phyloP scores from a whole-genome alignment of 2,888 invertebrate genomes.

The Amaurobius ferox region DNA sequence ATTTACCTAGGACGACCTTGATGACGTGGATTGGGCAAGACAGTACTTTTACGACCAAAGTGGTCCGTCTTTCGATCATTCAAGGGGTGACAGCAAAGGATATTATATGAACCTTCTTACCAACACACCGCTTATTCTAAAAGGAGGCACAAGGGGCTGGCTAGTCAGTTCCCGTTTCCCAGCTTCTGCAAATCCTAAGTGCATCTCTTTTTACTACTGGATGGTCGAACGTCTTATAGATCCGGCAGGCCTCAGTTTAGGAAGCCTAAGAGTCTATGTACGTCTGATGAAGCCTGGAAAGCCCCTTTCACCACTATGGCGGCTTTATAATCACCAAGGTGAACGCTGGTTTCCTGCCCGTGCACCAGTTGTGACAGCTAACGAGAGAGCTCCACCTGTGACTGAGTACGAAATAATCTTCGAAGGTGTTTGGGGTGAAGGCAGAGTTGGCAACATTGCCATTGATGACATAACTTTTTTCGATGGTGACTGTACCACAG shows the following conservation, averaged over 20 bases:
- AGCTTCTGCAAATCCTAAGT: constrained; percentile 76
- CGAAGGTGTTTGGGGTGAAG: constrained; percentile 82
- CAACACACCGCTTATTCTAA: constrained; percentile 20
- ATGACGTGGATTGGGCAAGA: constrained; percentile 75
- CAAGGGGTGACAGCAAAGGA: constrained; percentile 67
- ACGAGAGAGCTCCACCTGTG: constrained; percentile 47
- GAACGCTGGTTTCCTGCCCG: constrained; percentile 79
- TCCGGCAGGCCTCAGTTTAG: constrained; percentile 80
- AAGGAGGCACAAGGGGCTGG: constrained; percentile 76
- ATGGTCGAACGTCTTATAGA: constrained; percentile 81
- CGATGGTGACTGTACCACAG: constrained; percentile 79
- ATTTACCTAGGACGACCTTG: constrained; percentile 60
- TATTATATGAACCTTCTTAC: constrained; percentile 64
- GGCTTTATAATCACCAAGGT: constrained; percentile 76
- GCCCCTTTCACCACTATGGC: constrained; percentile 71
- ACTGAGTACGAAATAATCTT: constrained; percentile 78
- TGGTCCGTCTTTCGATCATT: constrained; percentile 74
- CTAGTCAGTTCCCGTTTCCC: constrained; percentile 75
- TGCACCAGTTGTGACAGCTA: constrained; percentile 43
- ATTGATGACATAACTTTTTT: constrained; percentile 81
- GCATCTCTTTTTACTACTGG: constrained; percentile 80
- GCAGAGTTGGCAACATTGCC: constrained; percentile 80
- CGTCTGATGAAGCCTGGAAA: constrained; percentile 53
- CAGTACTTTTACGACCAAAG: constrained; percentile 73
- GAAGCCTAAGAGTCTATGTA: constrained; percentile 77